Base-by-base conservation (phyloP, 2,888 invertebrate genomes). In the Orchestes rusci region DNA sequence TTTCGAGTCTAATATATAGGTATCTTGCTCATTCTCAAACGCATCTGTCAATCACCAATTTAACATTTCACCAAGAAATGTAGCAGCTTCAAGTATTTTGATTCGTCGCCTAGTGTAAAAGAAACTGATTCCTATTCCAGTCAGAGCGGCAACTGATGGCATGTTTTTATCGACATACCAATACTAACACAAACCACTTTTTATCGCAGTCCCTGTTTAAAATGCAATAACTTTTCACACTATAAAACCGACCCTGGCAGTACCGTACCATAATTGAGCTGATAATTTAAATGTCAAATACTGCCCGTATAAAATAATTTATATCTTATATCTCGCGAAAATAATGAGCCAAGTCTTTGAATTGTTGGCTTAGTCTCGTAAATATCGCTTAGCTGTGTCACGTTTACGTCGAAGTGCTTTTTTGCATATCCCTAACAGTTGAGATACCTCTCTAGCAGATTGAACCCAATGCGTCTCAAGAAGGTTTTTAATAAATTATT, bases 271-370 rank as follows among this genome's bases (percentile, higher is more conserved):
- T 50, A 50, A 50, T 50, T 50, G 50, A 50, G 43, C 37, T 39
- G 50, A 50, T 50, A 50, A 50, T 50, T 50, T 50, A 50, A 50
- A 46, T 44, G 50, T 50, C 50, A 50, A 50, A 47, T 46, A 38
- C 27, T 28, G 47, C 37, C 47, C 46, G 46, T 50, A 46, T 46
- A 50, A 43, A 47, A 47, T 50, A 50, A 50, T 50, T 50, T 50
- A 50, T 50, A 43, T 40, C 43, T 39, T 39, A 40, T 43, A 48
- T 48, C 48, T 48, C 23, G 42, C 39, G 43, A 29, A 37, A 42
- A 43, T 47, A 47, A 47, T 47, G 46, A 40, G 32, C 38, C 33
- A 38, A 27, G 37, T 42, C 49, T 45, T 49, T 35, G 43, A 42
- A 43, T 35, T 41, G 41, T 49, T 39, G 39, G 31, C 39, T 48